A percentile compares a stretch with the other conserved stretches of the same genome.
Conservation (phyloP, 2,888 invertebrate genomes). For the Parnassius smintheus region DNA sequence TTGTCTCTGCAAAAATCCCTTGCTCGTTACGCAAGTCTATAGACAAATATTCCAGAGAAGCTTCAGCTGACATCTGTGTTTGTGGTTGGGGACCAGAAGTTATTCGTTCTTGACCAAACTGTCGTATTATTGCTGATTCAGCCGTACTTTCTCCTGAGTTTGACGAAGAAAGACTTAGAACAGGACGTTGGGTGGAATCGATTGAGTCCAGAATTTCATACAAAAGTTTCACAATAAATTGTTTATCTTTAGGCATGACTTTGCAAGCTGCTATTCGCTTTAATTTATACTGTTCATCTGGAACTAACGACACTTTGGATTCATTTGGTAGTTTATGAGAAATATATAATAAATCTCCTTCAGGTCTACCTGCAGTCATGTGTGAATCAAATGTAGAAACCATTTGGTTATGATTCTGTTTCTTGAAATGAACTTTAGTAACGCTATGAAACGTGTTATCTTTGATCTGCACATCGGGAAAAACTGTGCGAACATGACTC, state of each 20-base stretch:
- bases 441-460: slow-evolving; percentile 29
- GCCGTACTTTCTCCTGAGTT: slow-evolving; percentile 23
- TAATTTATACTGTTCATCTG: slow-evolving; percentile 45
- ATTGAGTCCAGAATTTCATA: slow-evolving; percentile 47
- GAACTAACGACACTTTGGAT: slow-evolving; percentile 48
- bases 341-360: slow-evolving; percentile 36
- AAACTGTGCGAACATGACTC: slow-evolving; percentile 54
- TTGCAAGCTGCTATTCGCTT: slow-evolving; percentile 33
- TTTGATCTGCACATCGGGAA: slow-evolving; percentile 41
- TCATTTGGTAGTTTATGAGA: slow-evolving; percentile 23
- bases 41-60: slow-evolving; percentile 17
- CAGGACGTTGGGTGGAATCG: slow-evolving; percentile 19
- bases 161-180: slow-evolving; percentile 20
- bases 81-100: slow-evolving; percentile 25
- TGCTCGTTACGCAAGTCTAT: slow-evolving; percentile 31
- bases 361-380: slow-evolving; percentile 1
- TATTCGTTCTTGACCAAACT: slow-evolving; percentile 42
- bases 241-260: slow-evolving; percentile 37
- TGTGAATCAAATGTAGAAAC: not conserved
- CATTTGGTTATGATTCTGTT: not conserved
- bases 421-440: slow-evolving; percentile 35
- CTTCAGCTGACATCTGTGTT: not conserved
- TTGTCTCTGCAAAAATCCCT: slow-evolving; percentile 34
- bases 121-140: slow-evolving; percentile 32
- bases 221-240: slow-evolving; percentile 51